Base-by-base conservation (phyloP, 30 jellyfish, hydroid and myxozoan species). In the Aurelia sp. region DNA sequence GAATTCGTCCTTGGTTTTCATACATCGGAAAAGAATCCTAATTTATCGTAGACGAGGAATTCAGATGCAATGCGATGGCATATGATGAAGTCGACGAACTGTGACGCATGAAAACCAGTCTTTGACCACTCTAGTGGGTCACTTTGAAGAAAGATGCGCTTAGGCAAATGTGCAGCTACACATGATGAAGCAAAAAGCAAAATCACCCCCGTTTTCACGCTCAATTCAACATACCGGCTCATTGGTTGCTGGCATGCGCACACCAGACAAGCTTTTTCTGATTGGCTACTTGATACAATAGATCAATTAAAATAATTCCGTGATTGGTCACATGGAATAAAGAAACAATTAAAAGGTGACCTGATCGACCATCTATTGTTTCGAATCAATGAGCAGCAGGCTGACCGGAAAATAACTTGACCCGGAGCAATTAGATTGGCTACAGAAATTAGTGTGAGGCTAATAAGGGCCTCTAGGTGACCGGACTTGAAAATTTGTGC, bases 361-460 rank as follows among this genome's bases (percentile, higher is more conserved):
- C 16, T 22, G 59, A 76, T 76, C 65, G 44, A 41, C 76, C 31
- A 5, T 59, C 86, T 19, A 76, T 76, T 76, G 76, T 76, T 76
- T 60, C 66, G 18, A 76, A 64, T 40, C 76, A 61, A 64, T 21
- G 76, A 30, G 20, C 74, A 61, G 76, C 62, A 61, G 63, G 53
- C 62, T 30, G 21, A 31, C 66, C 51, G 86, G 62, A 76, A 58
- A 59, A 59, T 30, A 74, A 23, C 27, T 74, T 76, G 86, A 76
- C 86, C 76, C 47, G 44, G 44, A 13, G 30, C 66, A 76, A 76
- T 76, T 76, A 76, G 86, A 62, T 48, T 74, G 66, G 51, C 66
- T 66, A 33, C 62, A 62, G 66, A 64, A 76, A 61, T 55, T 58
- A 60, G 63, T 13, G 60, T 31, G 86, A 76, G 86, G 86, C 73